phyloP scores from a whole-genome alignment of 2,888 invertebrate species.

The Tipula unca region DNA sequence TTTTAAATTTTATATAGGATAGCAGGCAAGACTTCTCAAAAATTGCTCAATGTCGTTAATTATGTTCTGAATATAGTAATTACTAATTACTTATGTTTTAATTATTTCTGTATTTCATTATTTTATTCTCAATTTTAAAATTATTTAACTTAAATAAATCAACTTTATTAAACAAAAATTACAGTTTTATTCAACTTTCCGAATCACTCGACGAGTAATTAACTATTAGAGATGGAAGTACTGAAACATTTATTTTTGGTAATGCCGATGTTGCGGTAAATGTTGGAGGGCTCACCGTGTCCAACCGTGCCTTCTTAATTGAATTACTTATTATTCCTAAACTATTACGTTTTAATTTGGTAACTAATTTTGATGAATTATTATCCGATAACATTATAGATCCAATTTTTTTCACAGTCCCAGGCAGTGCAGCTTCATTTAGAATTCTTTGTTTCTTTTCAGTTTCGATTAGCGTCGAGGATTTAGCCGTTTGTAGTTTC shows the following conservation, averaged over 20 bases:
- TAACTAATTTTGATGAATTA: slow-evolving; percentile 33
- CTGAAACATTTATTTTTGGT: neutral
- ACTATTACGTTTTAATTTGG: slow-evolving; percentile 32
- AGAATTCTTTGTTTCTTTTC: slow-evolving; percentile 46
- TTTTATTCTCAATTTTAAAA: neutral
- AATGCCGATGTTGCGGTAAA: neutral
- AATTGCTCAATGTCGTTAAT: neutral
- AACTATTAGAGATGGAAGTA: neutral
- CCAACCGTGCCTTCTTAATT: neutral
- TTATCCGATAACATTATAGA: neutral
- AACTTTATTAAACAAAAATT: neutral
- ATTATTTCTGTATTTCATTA: too few species aligned
- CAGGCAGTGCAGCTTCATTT: slow-evolving; percentile 48
- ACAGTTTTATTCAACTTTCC: neutral
- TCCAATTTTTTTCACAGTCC: slow-evolving; percentile 41
- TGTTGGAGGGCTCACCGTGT: neutral
- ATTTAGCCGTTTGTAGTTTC: slow-evolving; percentile 53
- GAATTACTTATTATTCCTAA: slow-evolving; percentile 32
- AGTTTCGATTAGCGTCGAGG: slow-evolving; percentile 50
- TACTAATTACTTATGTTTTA: too few species aligned
- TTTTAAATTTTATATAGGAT: neutral
- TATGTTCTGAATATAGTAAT: too few species aligned
- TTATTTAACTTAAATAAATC: neutral
- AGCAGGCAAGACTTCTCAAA: neutral
- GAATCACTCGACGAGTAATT: slow-evolving; percentile 9